phyloP scores from a whole-genome alignment of 2,888 invertebrate species.

The Pammene fasciana region DNA sequence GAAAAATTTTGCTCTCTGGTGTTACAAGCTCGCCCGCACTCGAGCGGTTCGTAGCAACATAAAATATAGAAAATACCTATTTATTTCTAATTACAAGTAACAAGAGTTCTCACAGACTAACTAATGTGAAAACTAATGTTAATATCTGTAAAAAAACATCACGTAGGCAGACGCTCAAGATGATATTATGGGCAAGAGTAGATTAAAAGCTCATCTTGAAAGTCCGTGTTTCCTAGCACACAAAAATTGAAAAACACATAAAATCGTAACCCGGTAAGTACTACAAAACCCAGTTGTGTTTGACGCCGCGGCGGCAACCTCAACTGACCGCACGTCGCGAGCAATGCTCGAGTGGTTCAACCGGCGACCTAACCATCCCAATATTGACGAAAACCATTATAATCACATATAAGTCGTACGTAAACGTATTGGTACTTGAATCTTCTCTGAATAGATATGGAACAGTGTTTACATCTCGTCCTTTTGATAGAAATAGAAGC shows the following conservation, averaged over 20 bases:
- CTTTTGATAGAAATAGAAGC: background rate
- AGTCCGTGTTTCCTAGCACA: conserved; percentile 47
- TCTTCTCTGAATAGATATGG: background rate
- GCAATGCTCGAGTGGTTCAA: conserved; percentile 26
- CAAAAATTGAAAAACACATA: conserved; percentile 46
- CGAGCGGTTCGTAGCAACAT: conserved; percentile 45
- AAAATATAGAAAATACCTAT: conserved; percentile 38
- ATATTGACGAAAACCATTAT: conserved; percentile 22
- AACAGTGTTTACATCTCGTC: too few relatives aligned
- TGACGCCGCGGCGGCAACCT: conserved; percentile 27
- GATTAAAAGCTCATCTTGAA: conserved; percentile 36
- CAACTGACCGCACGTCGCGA: conserved; percentile 25
- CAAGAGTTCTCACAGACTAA: conserved; percentile 34
- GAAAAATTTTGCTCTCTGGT: conserved; percentile 21
- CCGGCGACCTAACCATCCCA: conserved; percentile 11
- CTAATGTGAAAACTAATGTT: conserved; percentile 35
- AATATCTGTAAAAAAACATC: conserved; percentile 25
- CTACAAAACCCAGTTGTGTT: conserved; percentile 45
- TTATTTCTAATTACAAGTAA: conserved; percentile 29
- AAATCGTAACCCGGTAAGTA: conserved; percentile 49
- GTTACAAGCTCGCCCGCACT: conserved; percentile 51
- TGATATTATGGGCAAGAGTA: background rate
- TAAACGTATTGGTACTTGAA: background rate
- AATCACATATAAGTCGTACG: background rate
- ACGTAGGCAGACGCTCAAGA: conserved; percentile 31